Percentiles rank a stretch among this genome's conserved stretches.
phyloP scores from a whole-genome alignment of 2,797 vertebrate genomes.

The Malurus splendens region DNA sequence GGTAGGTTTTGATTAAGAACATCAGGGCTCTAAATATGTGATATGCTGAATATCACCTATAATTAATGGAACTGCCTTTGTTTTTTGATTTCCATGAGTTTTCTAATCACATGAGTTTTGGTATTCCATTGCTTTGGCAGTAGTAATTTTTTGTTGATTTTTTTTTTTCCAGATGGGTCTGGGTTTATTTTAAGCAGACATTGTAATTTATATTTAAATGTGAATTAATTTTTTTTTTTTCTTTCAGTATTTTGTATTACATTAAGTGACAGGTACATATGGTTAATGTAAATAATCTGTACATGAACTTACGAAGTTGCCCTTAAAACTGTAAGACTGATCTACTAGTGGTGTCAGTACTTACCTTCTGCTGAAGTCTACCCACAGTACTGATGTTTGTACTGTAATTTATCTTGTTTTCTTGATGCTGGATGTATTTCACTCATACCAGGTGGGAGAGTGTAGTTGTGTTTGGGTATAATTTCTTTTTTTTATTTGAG shows the following conservation, averaged over 20 bases:
- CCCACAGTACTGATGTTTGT: not conserved
- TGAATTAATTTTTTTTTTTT: not conserved
- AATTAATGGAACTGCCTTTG: not conserved
- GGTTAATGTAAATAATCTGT: not conserved
- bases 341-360: not conserved
- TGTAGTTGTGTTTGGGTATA: not conserved
- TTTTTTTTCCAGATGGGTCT: not conserved
- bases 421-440: not conserved
- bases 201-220: not conserved
- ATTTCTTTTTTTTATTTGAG: not conserved
- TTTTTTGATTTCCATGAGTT: not conserved
- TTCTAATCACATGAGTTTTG: not conserved
- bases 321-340: not conserved
- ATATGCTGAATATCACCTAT: not conserved
- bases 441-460: not conserved
- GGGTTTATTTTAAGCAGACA: not conserved
- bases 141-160: not conserved
- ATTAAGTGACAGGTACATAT: not conserved
- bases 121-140: not conserved
- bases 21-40: not conserved
- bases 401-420: not conserved
- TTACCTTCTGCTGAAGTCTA: not conserved
- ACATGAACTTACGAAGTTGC: not conserved
- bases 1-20: slow-evolving; percentile 41
- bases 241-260: not conserved